These are phyloP conservation scores for Pelodytes ibericus DNA, from an alignment of 2,797 vertebrate genomes.

Conservation along the genomic window DNA sequence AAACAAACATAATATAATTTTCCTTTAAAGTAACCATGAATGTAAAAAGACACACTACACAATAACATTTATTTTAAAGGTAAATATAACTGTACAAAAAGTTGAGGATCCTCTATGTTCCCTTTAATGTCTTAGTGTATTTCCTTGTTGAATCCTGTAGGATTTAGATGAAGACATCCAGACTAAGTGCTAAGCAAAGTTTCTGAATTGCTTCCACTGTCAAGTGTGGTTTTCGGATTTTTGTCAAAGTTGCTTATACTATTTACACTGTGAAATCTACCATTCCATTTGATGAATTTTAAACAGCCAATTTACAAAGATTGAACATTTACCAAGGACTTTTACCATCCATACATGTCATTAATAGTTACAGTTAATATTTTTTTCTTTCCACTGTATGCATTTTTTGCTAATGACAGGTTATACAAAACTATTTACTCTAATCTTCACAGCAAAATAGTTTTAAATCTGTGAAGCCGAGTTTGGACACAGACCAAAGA, in stretches of 20 bases:
- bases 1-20: too few species aligned
- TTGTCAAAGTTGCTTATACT: conserved; percentile 26
- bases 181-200: conserved; percentile 14
- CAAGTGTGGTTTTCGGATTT: conserved; percentile 21
- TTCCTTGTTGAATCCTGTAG: not conserved
- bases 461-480: not conserved
- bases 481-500: conserved; percentile 53
- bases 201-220: conserved; percentile 32
- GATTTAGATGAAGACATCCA: conserved; percentile 11
- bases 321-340: conserved; percentile 27
- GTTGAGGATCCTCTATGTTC: too few species aligned
- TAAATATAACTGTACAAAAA: too few species aligned
- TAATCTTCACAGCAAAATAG: not conserved
- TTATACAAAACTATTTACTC: conserved; percentile 40
- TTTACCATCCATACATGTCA: conserved; percentile 21
- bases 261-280: conserved; percentile 18
- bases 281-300: conserved; percentile 13
- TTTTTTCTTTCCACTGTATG: conserved; percentile 20
- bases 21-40: too few species aligned
- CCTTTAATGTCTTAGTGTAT: too few species aligned
- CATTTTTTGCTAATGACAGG: conserved; percentile 32
- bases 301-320: conserved; percentile 4
- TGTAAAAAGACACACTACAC: too few species aligned
- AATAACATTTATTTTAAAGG: too few species aligned
- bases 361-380: conserved; percentile 33